Conservation (phyloP, 2,113 vertebrate species). For the Ctenomys sociabilis region DNA sequence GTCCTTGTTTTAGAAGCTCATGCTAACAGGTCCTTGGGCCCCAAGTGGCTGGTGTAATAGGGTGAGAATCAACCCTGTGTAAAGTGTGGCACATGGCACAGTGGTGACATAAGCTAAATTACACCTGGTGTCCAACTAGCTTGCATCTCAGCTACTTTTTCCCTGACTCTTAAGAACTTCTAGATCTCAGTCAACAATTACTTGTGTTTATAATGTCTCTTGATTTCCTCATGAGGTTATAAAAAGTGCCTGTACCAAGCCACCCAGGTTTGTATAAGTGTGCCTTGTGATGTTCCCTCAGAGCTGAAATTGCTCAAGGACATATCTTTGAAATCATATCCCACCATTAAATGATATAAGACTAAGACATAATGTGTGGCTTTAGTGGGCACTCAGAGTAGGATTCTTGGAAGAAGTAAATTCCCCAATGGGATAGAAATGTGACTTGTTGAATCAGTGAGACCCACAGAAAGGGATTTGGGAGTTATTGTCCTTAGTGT, state of each 20-base stretch:
- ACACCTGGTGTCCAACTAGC: no score
- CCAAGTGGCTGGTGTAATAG: accelerated
- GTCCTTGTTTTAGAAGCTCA: not conserved
- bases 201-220: not conserved
- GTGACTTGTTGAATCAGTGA: not conserved
- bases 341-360: no score
- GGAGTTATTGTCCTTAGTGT: not conserved
- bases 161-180: not conserved
- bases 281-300: not conserved
- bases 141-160: not conserved
- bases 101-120: no score
- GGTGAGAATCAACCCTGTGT: not conserved
- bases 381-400: not conserved
- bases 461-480: not conserved
- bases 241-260: not conserved
- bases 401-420: not conserved
- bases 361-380: no score
- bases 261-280: no score
- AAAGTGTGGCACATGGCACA: accelerated
- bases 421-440: not conserved
- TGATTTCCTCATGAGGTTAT: no score
- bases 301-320: not conserved
- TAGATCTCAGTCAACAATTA: not conserved
- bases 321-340: no score
- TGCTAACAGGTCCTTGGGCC: not conserved